These are phyloP conservation scores for Sander lucioperca DNA, from an alignment of 2,113 vertebrate genomes.

Conservation along the genomic window DNA sequence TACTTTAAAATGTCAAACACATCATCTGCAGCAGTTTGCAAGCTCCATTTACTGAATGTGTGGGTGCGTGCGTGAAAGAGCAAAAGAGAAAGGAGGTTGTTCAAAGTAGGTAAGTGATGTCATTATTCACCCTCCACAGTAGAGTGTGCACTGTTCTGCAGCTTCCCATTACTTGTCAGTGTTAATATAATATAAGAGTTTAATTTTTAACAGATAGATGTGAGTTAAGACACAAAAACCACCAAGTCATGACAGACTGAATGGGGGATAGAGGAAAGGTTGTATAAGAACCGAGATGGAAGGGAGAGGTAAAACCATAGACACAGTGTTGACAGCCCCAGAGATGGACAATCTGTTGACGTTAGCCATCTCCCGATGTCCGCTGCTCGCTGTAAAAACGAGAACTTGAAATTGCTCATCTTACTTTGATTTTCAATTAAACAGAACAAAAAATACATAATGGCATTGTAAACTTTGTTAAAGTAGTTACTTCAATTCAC, in stretches of 20 bases:
- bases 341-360: too few species aligned
- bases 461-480: too few species aligned
- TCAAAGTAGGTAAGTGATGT: constrained; percentile 52
- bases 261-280: constrained; percentile 24
- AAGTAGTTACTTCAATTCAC: too few species aligned
- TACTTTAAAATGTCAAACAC: constrained; percentile 64
- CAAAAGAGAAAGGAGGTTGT: constrained; percentile 24
- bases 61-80: neutral
- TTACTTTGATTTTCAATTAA: too few species aligned
- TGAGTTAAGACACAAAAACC: constrained; percentile 46
- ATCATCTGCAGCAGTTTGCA: constrained; percentile 31
- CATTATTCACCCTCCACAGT: constrained; percentile 50
- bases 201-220: constrained; percentile 48
- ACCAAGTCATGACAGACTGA: constrained; percentile 24
- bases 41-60: constrained; percentile 22
- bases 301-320: constrained; percentile 1
- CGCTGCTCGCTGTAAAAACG: too few species aligned
- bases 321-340: too few species aligned
- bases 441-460: too few species aligned
- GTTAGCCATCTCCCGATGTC: too few species aligned
- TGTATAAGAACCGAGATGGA: constrained; percentile 8
- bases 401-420: too few species aligned
- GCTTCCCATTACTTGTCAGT: constrained; percentile 40
- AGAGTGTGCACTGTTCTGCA: constrained; percentile 29
- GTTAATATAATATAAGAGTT: constrained; percentile 54